Base-by-base conservation (phyloP, 2,113 vertebrate species). In the Labeo rohita region DNA sequence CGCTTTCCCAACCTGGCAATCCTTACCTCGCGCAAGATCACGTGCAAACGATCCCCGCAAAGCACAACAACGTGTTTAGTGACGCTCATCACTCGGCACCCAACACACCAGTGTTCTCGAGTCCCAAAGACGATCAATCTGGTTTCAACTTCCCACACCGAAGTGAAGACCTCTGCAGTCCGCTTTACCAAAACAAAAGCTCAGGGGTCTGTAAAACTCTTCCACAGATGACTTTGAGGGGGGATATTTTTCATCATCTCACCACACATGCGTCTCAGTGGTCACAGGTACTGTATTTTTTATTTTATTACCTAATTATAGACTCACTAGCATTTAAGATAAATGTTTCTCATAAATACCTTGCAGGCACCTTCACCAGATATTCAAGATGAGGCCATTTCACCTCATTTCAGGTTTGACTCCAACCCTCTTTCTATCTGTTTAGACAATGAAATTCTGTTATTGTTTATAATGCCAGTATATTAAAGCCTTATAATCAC, bases 321-420 rank as follows among this genome's bases (percentile, higher is more conserved):
- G 16, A 18, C 63, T 52, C 16, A 23, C 39, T 76, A 21, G 21
- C 23, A 23, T 21, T 75, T 66, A 52, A n/a, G 34, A 65, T 63
- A 63, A 6, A 23, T 13, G 13, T 61, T 10, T 65, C 15, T 74
- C 65, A 65, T 77, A 12, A 54, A 49, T 79, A 11, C 59, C 34
- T 39, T 82, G 28, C 76, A 90, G 87, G 78, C 77, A n/a, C 28
- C 7, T 49, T 61, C 78, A 86, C 65, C 89, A 56, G 79, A 72
- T 75, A 23, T 59, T 21, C 83, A 85, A 54, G 65, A 74, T 28
- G 83, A 87, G 36, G 54, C 61, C 7, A 43, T 23, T 49, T 68
- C 68, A 45, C 83, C 77, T 56, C 83, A 73, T 39, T 90, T 85
- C 87, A 88, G 87, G 89, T 90, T 75, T 13, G 85, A 85, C 49